Conservation (phyloP, 1,140 invertebrate species). For the Laupala kohalensis region DNA sequence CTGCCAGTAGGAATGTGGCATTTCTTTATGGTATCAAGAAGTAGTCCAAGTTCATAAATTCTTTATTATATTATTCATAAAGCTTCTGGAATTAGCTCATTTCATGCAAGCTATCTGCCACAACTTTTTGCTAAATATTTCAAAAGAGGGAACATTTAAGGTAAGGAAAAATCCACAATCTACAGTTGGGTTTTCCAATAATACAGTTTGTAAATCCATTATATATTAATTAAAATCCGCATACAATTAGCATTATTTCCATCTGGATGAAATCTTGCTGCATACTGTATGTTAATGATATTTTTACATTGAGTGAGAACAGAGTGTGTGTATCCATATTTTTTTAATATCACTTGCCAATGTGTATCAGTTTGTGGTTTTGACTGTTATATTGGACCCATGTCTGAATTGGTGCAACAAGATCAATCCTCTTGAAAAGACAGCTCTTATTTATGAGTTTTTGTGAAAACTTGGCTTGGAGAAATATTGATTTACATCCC, state of each 20-base stretch:
- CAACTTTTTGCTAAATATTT: not conserved
- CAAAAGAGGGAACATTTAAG: not conserved
- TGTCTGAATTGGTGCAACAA: not conserved
- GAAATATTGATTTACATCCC: not conserved
- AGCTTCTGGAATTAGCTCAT: not conserved
- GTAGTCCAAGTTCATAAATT: not conserved
- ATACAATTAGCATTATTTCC: not conserved
- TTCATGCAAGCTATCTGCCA: not conserved
- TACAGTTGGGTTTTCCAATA: not conserved
- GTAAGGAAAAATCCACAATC: not conserved
- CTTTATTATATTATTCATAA: not conserved
- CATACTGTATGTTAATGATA: not conserved
- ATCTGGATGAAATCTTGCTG: not conserved
- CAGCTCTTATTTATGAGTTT: too few species aligned
- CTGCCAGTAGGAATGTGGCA: not conserved
- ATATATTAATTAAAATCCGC: not conserved
- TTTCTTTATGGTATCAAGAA: not conserved
- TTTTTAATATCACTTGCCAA: not conserved
- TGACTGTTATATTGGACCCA: not conserved
- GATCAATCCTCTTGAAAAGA: not conserved
- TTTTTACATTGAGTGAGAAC: not conserved
- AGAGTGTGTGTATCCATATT: not conserved
- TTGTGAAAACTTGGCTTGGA: too few species aligned
- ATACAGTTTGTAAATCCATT: not conserved
- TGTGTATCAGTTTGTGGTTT: not conserved